phyloP scores from a whole-genome alignment of 2,113 vertebrate genomes.

The Lophura nycthemera region DNA sequence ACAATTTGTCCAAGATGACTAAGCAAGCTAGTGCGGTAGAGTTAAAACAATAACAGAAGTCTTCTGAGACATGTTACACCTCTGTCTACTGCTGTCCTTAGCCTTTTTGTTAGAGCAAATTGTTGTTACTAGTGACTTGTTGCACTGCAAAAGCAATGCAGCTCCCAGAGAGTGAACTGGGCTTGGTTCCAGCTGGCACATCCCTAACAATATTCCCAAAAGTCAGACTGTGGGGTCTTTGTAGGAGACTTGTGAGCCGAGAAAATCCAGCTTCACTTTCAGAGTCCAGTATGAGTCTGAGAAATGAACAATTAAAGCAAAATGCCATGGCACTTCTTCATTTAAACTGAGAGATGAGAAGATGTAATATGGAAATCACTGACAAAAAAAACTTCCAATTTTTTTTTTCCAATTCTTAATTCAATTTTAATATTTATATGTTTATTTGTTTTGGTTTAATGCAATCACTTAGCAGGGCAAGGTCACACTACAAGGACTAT shows the following conservation, averaged over 20 bases:
- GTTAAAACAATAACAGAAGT: not conserved
- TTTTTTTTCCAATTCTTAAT: not conserved
- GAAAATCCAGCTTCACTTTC: conserved; percentile 23
- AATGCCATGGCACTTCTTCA: conserved; percentile 1
- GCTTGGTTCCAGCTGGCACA: conserved; percentile 31
- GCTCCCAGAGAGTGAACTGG: not conserved
- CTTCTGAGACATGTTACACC: not conserved
- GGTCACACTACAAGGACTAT: not conserved
- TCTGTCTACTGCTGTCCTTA: not conserved
- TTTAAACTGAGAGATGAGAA: conserved; percentile 13
- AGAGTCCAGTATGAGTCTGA: not conserved
- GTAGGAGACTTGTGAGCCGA: not conserved
- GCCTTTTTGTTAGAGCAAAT: not conserved
- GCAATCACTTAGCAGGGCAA: not conserved
- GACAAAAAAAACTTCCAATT: not conserved
- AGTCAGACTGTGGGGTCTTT: not conserved
- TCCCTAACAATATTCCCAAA: conserved; percentile 24
- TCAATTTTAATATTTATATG: not conserved
- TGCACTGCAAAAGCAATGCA: not conserved
- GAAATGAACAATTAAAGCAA: not conserved
- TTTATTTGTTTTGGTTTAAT: not conserved
- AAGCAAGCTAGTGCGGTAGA: not conserved
- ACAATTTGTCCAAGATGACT: not conserved
- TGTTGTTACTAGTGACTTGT: not conserved
- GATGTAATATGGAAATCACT: not conserved